Percentiles rank a stretch among this genome's conserved stretches.
These are phyloP conservation scores for Condylostylus longicornis DNA, from an alignment of 1,140 invertebrate species.

Conservation along the genomic window DNA sequence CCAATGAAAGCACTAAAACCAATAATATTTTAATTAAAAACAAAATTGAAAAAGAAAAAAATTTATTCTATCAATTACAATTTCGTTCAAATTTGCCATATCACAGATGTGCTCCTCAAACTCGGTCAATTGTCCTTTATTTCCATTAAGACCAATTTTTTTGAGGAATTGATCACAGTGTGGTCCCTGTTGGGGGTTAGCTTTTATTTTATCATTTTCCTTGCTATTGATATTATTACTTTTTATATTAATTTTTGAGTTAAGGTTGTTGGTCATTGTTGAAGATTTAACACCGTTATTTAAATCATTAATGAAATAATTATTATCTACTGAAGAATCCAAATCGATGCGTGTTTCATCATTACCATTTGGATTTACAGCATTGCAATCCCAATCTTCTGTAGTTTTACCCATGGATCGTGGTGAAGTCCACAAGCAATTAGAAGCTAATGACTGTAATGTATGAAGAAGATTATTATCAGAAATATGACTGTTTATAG, in stretches of 20 bases:
- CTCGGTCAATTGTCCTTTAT: conserved; percentile 24
- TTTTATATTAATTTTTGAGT: no score
- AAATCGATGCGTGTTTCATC: not conserved
- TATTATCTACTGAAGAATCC: no score
- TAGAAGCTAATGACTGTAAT: conserved; percentile 27
- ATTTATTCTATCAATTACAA: conserved; percentile 12
- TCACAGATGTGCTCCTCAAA: conserved; percentile 32
- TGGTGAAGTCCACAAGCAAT: conserved; percentile 16
- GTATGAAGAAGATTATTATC: conserved; percentile 26
- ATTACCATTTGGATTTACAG: not conserved
- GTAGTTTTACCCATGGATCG: not conserved
- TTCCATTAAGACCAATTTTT: conserved; percentile 30
- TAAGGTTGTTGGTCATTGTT: no score
- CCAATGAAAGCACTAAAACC: conserved; percentile 27
- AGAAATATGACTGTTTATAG: no score
- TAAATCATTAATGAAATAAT: no score
- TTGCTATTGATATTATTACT: conserved; percentile 7
- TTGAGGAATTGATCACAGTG: conserved; percentile 33
- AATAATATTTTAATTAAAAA: not conserved
- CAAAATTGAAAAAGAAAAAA: conserved; percentile 1
- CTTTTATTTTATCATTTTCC: conserved; percentile 4
- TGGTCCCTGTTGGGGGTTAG: conserved; percentile 27
- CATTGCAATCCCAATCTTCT: conserved; percentile 7
- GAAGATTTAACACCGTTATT: no score
- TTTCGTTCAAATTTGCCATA: conserved; percentile 31